Evolutionary conservation across 2,113 vertebrate genomes (phyloP).

Genomic region (Tragulus kanchil): DNA sequence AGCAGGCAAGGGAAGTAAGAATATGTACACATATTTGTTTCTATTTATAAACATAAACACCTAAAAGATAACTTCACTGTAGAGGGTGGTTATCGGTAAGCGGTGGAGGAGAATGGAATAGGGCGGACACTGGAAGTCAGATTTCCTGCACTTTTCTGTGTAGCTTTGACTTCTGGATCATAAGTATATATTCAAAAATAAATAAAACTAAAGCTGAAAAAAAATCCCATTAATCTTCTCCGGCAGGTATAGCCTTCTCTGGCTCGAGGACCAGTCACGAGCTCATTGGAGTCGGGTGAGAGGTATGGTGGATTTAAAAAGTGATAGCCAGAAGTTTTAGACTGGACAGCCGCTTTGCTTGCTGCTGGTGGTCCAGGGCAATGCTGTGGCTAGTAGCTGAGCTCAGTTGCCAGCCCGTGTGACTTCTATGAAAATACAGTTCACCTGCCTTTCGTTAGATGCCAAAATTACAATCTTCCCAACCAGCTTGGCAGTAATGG

Average conservation of each 20-base stretch:
- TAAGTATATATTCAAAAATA: background rate
- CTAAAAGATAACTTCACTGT: background rate
- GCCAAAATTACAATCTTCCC: background rate
- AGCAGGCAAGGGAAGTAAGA: background rate
- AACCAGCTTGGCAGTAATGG: background rate
- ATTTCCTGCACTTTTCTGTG: background rate
- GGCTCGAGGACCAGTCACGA: background rate
- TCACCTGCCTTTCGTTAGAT: background rate
- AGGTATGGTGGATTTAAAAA: background rate
- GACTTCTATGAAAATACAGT: background rate
- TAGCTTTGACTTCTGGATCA: background rate
- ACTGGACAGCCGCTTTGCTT: background rate
- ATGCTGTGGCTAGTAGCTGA: background rate
- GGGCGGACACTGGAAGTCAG: background rate
- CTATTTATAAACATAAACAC: background rate
- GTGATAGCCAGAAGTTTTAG: background rate
- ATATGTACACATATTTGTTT: background rate
- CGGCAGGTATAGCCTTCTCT: background rate
- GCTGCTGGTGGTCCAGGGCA: background rate
- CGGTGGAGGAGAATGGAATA: background rate
- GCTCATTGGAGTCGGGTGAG: background rate
- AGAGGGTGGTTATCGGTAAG: background rate
- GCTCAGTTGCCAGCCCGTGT: too few species aligned
- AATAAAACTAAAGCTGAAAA: slow-evolving; percentile 17
- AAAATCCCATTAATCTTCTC: background rate